Base-by-base conservation (phyloP, 2,113 vertebrate genomes). In the Elephas maximus region DNA sequence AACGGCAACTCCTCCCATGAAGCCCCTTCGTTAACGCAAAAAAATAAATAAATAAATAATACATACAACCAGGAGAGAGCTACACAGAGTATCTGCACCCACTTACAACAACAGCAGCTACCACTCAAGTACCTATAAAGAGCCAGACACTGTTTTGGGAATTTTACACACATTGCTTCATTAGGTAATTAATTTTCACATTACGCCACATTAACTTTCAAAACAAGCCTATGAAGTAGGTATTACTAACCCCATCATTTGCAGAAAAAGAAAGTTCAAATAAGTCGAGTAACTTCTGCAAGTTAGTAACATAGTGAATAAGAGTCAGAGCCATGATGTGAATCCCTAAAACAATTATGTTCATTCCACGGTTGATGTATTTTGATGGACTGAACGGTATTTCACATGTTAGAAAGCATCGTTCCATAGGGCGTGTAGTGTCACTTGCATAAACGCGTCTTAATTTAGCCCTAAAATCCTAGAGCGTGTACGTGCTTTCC, bases 401-500 rank as follows among this genome's bases (percentile, higher is more conserved):
- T 53, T 10, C 41, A 80, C 71, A 86, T 71, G 53, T 93, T 86
- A 41, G 41, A 71, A 88, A 79, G 28, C n/a, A 62, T 24, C 30
- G 41, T 37, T 83, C 37, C 53, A 18, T n/a, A 82, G 15, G 26
- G 17, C 6, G 63, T 6, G 77, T 4, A 86, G 7, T 28, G 5
- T 2, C 65, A 77, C 44, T 53, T 28, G 24, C 30, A 91, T 73
- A 83, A 73, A 33, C 24, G 44, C 23, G 44, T 69, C 48, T 80
- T 87, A 76, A 90, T 80, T 83, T 71, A 88, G 11, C 10, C 30
- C 53, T 73, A 80, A 88, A 94, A 93, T 90, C 12, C 48, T 84
- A 67, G 57, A 20, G 48, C n/a, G 20, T 63, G 62, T 48, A 48
- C 48, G 6, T 24, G 62, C 62, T 63, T 63, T 63, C 62, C 21